phyloP scores from a whole-genome alignment of 2,888 invertebrate genomes.

The Ophion ellenae region DNA sequence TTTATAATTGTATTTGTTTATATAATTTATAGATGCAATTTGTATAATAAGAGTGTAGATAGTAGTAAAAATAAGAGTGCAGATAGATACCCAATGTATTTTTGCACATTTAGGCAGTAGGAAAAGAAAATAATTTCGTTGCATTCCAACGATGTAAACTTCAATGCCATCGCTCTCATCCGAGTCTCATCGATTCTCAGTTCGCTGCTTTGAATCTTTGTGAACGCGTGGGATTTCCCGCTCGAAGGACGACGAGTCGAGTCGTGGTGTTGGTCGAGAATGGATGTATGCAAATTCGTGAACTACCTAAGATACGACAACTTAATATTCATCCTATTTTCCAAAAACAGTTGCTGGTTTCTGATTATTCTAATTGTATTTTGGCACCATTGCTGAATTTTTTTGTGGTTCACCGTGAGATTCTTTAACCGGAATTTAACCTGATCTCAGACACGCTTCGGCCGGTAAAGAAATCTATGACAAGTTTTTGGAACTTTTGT shows the following conservation, averaged over 20 bases:
- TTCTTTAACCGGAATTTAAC: too few species aligned
- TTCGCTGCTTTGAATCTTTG: not conserved
- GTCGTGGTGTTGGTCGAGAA: not conserved
- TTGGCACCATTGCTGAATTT: not conserved
- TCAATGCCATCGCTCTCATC: not conserved
- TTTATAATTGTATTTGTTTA: too few species aligned
- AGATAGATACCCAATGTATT: too few species aligned
- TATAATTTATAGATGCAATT: too few species aligned
- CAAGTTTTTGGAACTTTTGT: too few species aligned
- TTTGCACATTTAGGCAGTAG: too few species aligned
- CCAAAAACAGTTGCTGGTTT: not conserved
- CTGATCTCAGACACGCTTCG: too few species aligned
- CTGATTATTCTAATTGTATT: not conserved
- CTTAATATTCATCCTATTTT: not conserved
- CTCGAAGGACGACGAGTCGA: constrained; percentile 28
- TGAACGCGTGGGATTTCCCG: constrained; percentile 12
- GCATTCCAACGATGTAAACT: too few species aligned
- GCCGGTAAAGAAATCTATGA: too few species aligned
- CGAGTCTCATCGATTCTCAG: not conserved
- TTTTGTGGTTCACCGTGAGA: not conserved
- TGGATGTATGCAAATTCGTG: not conserved
- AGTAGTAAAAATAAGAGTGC: too few species aligned
- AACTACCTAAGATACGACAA: not conserved
- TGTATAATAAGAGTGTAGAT: too few species aligned
- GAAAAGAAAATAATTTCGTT: too few species aligned